Evolutionary conservation across 2,797 vertebrate species (phyloP).

Genomic region (Lagothrix lagotricha): DNA sequence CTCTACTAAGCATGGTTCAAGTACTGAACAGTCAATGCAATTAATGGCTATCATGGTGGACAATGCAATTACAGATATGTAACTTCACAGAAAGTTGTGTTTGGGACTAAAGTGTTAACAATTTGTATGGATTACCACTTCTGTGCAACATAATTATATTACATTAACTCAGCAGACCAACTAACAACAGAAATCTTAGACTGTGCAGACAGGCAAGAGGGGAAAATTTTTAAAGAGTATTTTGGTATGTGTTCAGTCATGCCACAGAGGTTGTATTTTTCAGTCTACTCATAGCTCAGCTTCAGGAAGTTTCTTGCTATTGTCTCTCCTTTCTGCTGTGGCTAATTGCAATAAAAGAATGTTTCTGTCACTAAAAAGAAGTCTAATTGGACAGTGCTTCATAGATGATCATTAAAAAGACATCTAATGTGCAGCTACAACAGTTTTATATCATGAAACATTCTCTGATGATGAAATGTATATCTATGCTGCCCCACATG

Average conservation of each 20-base stretch:
- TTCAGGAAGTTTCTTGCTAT: not conserved
- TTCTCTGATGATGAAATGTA: not conserved
- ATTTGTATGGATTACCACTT: not conserved
- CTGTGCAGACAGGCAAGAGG: not conserved
- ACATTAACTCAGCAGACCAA: not conserved
- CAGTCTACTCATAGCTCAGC: not conserved
- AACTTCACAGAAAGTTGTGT: not conserved
- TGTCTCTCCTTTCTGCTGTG: not conserved
- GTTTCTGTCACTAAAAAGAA: not conserved
- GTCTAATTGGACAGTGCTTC: not conserved
- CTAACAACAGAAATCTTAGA: not conserved
- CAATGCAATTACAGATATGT: not conserved
- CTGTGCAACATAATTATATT: not conserved
- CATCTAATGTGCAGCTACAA: not conserved
- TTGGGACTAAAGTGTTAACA: not conserved
- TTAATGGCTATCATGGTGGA: not conserved
- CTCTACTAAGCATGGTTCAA: not conserved
- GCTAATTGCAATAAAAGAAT: not conserved
- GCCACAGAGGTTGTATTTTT: not conserved
- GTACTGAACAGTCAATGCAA: not conserved
- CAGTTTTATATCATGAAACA: not conserved
- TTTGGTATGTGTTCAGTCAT: not conserved
- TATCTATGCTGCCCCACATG: fast-evolving
- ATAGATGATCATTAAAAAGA: not conserved
- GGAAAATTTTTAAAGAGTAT: not conserved